Base-by-base conservation (phyloP, 2,797 vertebrate genomes). In the Pyrocephalus nanus region DNA sequence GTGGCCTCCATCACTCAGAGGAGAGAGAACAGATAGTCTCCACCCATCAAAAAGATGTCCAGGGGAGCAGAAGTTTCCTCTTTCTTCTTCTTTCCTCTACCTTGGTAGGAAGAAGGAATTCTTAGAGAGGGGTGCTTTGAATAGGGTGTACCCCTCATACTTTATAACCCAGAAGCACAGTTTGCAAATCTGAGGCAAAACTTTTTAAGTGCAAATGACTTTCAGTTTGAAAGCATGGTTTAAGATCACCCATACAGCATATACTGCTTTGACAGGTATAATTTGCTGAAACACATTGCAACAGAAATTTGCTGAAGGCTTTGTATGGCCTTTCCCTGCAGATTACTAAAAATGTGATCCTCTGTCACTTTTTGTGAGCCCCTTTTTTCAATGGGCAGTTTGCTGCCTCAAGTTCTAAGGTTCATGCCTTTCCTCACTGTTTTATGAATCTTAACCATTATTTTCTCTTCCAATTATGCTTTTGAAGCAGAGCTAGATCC, bases 21-120 rank as follows among this genome's bases (percentile, higher is more conserved):
- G 20, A 55, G 6, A 17, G 8, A 65, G 43, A 76, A 48, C 0
- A 0, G 45, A 70, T 8, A 42, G 11, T 6, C 6, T 75, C 14
- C 15, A 73, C 19, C 30, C 27, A 61, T 50, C 18, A 64, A 73
- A 82, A 69, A 74, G 65, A 54, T 61, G 16, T 8, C 21, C 16
- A 30, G 18, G 9, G 32, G 10, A 85, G 5, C 8, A 74, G 13
- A 90, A 79, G 14, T 47, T n/a, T n/a, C n/a, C n/a, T n/a, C n/a
- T n/a, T n/a, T n/a, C n/a, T n/a, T n/a, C n/a, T n/a, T n/a, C 1
- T 80, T 92, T 81, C 30, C 8, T 70, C 23, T 51, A 23, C 27
- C 21, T 54, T 15, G 5, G 21, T 6, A 55, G 19, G 64, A 79
- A 78, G 30, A 19, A 64, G 13, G 7, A 78, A 78, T 34, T 4